Base-by-base conservation (phyloP, 2,797 vertebrate genomes). In the Dallia pectoralis region DNA sequence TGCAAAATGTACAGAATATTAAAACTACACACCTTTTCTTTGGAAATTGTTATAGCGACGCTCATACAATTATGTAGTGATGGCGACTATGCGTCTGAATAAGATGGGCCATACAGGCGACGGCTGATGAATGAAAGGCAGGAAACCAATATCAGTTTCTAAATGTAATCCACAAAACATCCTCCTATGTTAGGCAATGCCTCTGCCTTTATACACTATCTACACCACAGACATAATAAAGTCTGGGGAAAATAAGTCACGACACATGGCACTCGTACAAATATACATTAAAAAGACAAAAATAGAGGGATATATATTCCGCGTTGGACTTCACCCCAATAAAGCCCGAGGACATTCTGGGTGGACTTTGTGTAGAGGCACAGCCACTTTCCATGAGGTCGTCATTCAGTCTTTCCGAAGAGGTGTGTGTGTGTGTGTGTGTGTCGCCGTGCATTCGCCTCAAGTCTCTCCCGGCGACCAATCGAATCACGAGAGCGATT, bases 201-300 rank as follows among this genome's bases (percentile, higher is more conserved):
- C 29, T 27, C 25, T 29, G 19, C 27, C 48, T 51, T 29, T 68
- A 27, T 66, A 66, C 19, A 44, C 8, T 6, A 3, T 30, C 33
- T 92, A 87, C 91, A 93, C 25, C 15, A 30, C 90, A 91, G 67
- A 63, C 65, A 51, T 64, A 32, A 76, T 73, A 47, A 48, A 72
- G 69, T 72, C 63, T 73, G 66, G 32, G n/a, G n/a, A n/a, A 63
- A 68, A 56, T 67, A 78, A n/a, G 75, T 68, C 73, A 29, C 86
- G 93, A 92, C 88, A 93, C 93, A 94, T 93, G 93, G 93, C 83
- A 87, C 91, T 90, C 90, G 92, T 89, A 91, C 89, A 93, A 84
- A 90, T 92, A 94, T 91, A 94, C 91, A 92, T 91, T 88, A 88
- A 92, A 80, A 76, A 67, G 66, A 82, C 72, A 81, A 72, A 67